Evolutionary conservation across 2,113 vertebrate species (phyloP), one percentile per base, ranked within the genome.

Genomic region (Lophius piscatorius): DNA sequence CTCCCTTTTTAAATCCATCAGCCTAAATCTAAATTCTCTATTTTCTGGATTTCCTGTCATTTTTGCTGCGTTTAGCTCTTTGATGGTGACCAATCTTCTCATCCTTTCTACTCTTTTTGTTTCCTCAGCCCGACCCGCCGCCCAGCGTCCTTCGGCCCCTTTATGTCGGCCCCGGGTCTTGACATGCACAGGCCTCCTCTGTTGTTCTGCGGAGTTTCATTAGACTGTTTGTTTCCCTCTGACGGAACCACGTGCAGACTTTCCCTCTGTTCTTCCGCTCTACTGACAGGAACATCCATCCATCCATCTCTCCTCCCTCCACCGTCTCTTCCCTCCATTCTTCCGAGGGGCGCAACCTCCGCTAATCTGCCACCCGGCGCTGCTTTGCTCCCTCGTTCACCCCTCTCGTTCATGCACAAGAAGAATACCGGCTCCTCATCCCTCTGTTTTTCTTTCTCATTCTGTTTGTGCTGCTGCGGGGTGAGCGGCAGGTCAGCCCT

Each of bases 401-500:
- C 48, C 76, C 57, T 60, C 67, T 73, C 47, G 69, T 80, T 83
- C 70, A 36, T 74, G 88, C 76, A 84, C 83, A 86, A 87, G 74
- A 60, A 88, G 77, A 91, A 90, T 78, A 83, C 82, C 60, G 47
- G 81, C 60, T 86, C 45, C 56, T 67, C 72, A 58, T 54, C 57
- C 21, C 81, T 78, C 81, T 82, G 87, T 83, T 71, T 77, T 63
- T 88, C 78, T 78, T 73, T 67, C 63, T 72, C 52, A 31, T 87
- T 89, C 80, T 74, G 85, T n/a, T 52, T 69, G 49, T 80, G 69
- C 66, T 47, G 65, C 69, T 47, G 24, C 17, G 36, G 83, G 67
- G 78, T 89, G 87, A 88, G 68, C 61, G 70, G 47, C 59, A 45
- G 82, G 88, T 83, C 83, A 89, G 48, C 46, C 84, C 76, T 86